Evolutionary conservation across 2,797 vertebrate species (phyloP).

Genomic region (Lagodon rhomboides): DNA sequence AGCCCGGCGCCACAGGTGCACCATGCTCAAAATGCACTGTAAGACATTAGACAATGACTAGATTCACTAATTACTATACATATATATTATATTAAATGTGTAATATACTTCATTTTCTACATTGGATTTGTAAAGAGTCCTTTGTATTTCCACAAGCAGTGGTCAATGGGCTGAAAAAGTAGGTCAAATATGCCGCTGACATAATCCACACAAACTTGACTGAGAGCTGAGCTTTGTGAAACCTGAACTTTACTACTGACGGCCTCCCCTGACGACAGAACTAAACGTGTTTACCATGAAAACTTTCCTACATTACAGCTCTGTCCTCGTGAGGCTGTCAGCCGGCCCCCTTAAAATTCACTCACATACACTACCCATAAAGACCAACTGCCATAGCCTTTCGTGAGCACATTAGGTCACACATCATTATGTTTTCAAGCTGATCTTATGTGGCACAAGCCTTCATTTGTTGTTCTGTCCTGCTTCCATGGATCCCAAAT

Average conservation of each 20-base stretch:
- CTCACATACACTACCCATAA: constrained; percentile 3
- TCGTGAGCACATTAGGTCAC: constrained; percentile 47
- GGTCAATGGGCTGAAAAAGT: constrained; percentile 48
- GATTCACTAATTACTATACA: no score
- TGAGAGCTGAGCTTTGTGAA: constrained; percentile 45
- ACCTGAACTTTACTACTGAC: constrained; percentile 43
- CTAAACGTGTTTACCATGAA: constrained; percentile 60
- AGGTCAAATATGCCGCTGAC: constrained; percentile 65
- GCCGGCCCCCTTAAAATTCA: constrained; percentile 17
- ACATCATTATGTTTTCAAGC: constrained; percentile 52
- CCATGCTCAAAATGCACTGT: no score
- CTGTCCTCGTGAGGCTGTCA: constrained; percentile 18
- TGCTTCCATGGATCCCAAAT: constrained; percentile 54
- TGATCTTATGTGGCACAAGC: constrained; percentile 10
- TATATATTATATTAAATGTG: no score
- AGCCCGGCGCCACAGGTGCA: no score
- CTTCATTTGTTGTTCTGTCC: constrained; percentile 60
- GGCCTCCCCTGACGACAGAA: constrained; percentile 47
- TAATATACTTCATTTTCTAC: neutral
- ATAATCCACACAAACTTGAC: constrained; percentile 55
- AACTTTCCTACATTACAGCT: constrained; percentile 28
- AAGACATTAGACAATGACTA: no score
- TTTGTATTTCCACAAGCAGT: constrained; percentile 28
- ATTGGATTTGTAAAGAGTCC: neutral
- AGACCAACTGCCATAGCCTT: constrained; percentile 35